Evolutionary conservation across 2,113 vertebrate species (phyloP), one percentile per base, ranked within the genome.

Genomic region (Epinephelus lanceolatus): DNA sequence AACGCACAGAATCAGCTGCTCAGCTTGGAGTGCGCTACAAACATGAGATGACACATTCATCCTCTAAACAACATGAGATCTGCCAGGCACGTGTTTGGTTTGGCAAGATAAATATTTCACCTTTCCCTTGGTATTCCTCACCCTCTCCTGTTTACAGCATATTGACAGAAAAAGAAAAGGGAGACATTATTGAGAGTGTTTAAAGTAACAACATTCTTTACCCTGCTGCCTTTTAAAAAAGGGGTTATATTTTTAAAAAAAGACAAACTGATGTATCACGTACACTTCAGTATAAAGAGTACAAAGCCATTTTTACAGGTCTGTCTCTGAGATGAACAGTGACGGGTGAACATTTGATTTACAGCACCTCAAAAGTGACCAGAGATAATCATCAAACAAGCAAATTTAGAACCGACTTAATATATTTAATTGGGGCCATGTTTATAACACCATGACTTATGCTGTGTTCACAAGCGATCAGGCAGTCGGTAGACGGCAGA

Each of bases 51-150:
- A 71, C 49, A 74, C 65, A 30, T 45, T 74, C 40, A 30, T 57
- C 21, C 37, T 47, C 45, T 14, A 66, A 81, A 73, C 55, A 61
- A 23, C 53, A 81, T 3, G 0, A 77, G 25, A 71, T 27, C 45
- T 84, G 27, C 62, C 60, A 86, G 71, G 80, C 81, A 89, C 70
- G 12, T 45, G 40, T 74, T 78, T 65, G 55, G 71, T 86, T 88
- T 81, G 86, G 81, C 83, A 66, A 66, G 47, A 75, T 62, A 55
- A 52, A 63, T 6, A 27, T 56, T 80, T 45, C 11, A 45, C 45
- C 11, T 23, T 76, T 71, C 60, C 56, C 37, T 47, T 66, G 23
- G 21, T 37, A 49, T 42, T 66, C 21, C 37, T 53, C 17, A 33
- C 27, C 1, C 23, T 55, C 27, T 52, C 7, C 49, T 72, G 65